Conservation (phyloP, 1,140 invertebrate genomes). For the Coelopa frigida region DNA sequence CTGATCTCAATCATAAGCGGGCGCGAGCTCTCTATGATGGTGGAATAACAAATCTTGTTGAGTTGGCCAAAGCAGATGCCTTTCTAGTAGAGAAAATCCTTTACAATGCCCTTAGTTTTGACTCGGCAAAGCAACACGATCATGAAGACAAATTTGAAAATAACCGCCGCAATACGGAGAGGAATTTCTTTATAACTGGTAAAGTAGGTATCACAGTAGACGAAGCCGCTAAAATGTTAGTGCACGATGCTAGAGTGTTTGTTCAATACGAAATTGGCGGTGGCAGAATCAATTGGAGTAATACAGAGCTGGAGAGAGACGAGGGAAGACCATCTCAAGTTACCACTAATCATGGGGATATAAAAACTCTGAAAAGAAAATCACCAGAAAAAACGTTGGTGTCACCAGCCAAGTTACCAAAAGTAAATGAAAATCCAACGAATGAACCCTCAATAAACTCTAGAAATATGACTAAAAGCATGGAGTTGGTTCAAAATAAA, state of each 20-base stretch:
- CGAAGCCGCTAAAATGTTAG: conserved; percentile 73
- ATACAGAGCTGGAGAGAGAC: conserved; percentile 6
- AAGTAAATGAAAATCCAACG: too few species aligned
- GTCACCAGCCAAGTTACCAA: too few species aligned
- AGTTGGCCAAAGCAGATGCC: conserved; percentile 66
- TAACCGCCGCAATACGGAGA: conserved; percentile 58
- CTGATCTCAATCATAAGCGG: conserved; percentile 73
- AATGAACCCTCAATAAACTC: too few species aligned
- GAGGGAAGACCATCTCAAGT: neutral
- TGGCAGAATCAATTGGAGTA: conserved; percentile 52
- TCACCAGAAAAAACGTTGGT: conserved; percentile 2
- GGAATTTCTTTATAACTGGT: conserved; percentile 76
- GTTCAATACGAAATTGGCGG: conserved; percentile 58
- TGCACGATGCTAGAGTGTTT: conserved; percentile 70
- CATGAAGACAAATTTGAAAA: conserved; percentile 62
- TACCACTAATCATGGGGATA: conserved; percentile 8
- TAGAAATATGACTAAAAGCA: too few species aligned
- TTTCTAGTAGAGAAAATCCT: conserved; percentile 69
- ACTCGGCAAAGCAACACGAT: conserved; percentile 67
- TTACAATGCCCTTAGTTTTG: conserved; percentile 72
- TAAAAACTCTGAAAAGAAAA: conserved; percentile 15
- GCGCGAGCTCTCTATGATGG: conserved; percentile 79
- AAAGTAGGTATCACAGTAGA: conserved; percentile 67
- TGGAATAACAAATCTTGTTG: conserved; percentile 70
- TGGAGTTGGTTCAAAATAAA: too few species aligned